Evolutionary conservation across 2,113 vertebrate genomes (phyloP).

Genomic region (Mionectes macconnelli): DNA sequence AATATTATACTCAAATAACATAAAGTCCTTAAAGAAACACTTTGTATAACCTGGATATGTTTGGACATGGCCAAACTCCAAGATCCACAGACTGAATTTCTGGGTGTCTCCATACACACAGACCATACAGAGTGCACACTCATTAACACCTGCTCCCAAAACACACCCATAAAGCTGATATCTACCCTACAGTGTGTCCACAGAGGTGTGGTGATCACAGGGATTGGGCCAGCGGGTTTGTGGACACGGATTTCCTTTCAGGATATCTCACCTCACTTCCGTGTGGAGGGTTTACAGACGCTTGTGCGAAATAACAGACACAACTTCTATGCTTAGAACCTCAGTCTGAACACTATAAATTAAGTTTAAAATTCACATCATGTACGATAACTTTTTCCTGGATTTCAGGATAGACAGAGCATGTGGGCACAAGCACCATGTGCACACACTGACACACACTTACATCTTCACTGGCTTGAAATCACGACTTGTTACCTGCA

Average conservation of each 20-base stretch:
- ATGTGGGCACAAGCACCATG: background rate
- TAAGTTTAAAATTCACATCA: background rate
- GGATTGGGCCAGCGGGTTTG: background rate
- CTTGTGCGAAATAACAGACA: background rate
- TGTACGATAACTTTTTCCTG: background rate
- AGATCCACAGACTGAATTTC: background rate
- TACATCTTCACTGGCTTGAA: background rate
- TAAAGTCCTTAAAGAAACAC: background rate
- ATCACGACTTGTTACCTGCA: background rate
- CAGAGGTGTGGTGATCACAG: background rate
- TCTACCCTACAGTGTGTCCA: background rate
- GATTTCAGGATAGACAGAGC: background rate
- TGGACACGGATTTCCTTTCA: background rate
- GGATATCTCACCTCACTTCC: background rate
- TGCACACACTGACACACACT: background rate
- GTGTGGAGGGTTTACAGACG: background rate
- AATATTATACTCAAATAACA: background rate
- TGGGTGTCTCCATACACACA: background rate
- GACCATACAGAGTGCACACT: background rate
- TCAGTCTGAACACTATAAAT: background rate
- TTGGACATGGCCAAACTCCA: background rate
- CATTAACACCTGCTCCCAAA: background rate
- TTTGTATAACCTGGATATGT: background rate
- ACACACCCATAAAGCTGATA: background rate
- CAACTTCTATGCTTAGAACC: background rate